A percentile compares a stretch with the other conserved stretches of the same genome.
These are phyloP conservation scores for Ochropacha duplaris DNA, from an alignment of 2,888 invertebrate species.

Conservation along the genomic window DNA sequence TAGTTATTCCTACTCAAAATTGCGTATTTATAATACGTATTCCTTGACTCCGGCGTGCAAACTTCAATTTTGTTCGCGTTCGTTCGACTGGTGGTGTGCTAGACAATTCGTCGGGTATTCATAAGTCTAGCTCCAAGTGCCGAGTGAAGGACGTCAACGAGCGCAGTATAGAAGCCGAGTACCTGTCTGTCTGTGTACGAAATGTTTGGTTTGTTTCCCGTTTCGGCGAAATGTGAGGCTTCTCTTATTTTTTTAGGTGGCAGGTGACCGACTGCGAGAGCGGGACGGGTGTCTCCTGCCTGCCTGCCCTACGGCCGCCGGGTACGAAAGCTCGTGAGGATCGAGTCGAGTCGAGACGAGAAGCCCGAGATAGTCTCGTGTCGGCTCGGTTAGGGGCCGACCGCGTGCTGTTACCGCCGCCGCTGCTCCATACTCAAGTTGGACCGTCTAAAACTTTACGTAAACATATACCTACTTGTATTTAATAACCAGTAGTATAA, in stretches of 20 bases:
- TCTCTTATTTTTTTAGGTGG: constrained; percentile 64
- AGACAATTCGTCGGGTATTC: not conserved
- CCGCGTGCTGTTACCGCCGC: constrained; percentile 40
- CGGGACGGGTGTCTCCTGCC: constrained; percentile 51
- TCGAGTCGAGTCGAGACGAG: constrained; percentile 26
- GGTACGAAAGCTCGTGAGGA: constrained; percentile 62
- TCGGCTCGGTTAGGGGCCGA: constrained; percentile 60
- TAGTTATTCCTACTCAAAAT: constrained; percentile 64
- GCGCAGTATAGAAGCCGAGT: constrained; percentile 41
- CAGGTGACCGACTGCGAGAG: constrained; percentile 73
- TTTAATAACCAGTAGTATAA: constrained; percentile 36
- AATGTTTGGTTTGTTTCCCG: constrained; percentile 65
- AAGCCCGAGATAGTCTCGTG: constrained; percentile 65
- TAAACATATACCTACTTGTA: constrained; percentile 43
- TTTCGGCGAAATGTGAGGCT: constrained; percentile 77
- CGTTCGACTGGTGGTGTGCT: constrained; percentile 2
- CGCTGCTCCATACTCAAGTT: constrained; percentile 35
- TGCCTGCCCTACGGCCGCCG: constrained; percentile 14
- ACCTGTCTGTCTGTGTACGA: constrained; percentile 54
- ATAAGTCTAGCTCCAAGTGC: constrained; percentile 11
- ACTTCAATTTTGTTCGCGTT: constrained; percentile 25
- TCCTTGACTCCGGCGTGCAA: constrained; percentile 51
- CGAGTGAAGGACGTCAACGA: constrained; percentile 24
- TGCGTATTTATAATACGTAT: no score
- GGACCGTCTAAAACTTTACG: constrained; percentile 72